phyloP scores from a whole-genome alignment of 2,797 vertebrate species.

The Eulemur rubriventer region DNA sequence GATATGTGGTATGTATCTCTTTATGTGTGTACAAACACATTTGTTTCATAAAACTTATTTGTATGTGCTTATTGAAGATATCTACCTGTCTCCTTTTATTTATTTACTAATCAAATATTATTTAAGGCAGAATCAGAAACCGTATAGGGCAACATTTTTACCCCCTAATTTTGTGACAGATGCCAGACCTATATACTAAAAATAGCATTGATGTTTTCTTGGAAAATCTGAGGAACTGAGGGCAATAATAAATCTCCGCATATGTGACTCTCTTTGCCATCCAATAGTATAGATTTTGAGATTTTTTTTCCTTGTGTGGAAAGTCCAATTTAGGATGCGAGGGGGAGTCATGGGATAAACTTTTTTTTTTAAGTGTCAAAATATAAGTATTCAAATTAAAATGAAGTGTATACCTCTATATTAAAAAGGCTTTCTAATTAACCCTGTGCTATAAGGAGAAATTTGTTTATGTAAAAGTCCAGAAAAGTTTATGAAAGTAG shows the following conservation, averaged over 20 bases:
- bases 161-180: conserved; percentile 13
- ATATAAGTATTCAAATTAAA: background rate
- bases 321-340: background rate
- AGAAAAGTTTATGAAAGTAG: background rate
- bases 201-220: conserved; percentile 30
- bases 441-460: background rate
- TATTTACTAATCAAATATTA: conserved; percentile 40
- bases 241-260: conserved; percentile 26
- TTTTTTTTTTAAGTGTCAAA: background rate
- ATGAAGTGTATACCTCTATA: background rate
- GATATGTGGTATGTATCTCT: background rate
- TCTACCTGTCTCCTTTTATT: background rate
- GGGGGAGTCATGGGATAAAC: background rate
- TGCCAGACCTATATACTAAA: background rate
- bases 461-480: background rate
- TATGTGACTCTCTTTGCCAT: background rate
- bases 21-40: background rate
- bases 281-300: background rate
- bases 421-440: conserved; percentile 6
- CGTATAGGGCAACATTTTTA: background rate
- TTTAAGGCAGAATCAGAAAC: conserved; percentile 31
- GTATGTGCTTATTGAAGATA: background rate
- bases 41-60: conserved; percentile 30
- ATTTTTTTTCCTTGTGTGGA: background rate
- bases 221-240: conserved; percentile 7